Base-by-base conservation (phyloP, 2,888 invertebrate species). In the Bugulina stolonifera region DNA sequence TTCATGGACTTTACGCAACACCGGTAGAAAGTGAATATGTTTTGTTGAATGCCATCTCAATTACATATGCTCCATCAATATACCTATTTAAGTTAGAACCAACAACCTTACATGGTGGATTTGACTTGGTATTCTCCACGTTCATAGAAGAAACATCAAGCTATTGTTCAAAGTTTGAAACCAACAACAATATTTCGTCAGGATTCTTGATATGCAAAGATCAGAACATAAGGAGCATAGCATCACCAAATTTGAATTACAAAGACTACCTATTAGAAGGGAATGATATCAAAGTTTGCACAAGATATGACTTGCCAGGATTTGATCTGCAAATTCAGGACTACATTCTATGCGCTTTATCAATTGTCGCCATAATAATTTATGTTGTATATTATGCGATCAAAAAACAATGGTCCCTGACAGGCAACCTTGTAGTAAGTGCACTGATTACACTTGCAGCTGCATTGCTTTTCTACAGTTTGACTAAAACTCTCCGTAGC, bases 61-160 rank as follows among this genome's bases (percentile, higher is more conserved):
- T 64, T 32, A 25, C 32, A 25, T 64, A 64, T 27, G 14, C 2
- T n/a, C 64, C 64, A 2, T 14, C 64, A 5, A 64, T 3, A 2
- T 64, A 25, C 32, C 5, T 25, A 14, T 64, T 29, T 64, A 18
- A 27, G 2, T 5, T 23, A 5, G 5, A 18, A 25, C 25, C 34
- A 29, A 32, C 29, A 64, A 64, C 34, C 1, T 27, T 27, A 10
- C 14, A 32, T 18, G 32, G 34, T 64, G 64, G 64, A 2, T 64
- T 64, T 64, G 64, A 64, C 22, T 27, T 25, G 32, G 64, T 64
- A 25, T 64, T 64, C n/a, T 64, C 64, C 2, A 64, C 64, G 22
- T 64, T 32, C n/a, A 64, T 27, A 14, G 32, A 27, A 22, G 34
- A 64, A 29, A 22, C 32, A 43, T 43, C 43, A 43, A 43, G 43